A percentile compares a stretch with the other conserved stretches of the same genome.
phyloP scores from a whole-genome alignment of 1,140 invertebrate genomes.

The Bombus turneri region DNA sequence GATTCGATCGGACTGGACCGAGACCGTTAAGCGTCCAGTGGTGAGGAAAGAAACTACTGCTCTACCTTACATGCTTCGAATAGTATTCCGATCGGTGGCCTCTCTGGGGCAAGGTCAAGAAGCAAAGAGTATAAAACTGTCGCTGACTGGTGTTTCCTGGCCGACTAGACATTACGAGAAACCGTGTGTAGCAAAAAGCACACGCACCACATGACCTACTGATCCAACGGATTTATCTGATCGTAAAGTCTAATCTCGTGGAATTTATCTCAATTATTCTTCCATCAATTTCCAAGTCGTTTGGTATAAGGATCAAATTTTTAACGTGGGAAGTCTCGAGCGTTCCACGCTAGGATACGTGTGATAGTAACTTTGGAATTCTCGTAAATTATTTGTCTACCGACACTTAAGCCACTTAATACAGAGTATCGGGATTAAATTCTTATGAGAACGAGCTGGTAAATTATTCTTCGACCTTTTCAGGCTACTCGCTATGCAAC shows the following conservation, averaged over 20 bases:
- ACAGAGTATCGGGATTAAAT: not conserved
- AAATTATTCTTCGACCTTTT: not conserved
- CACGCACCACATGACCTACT: constrained; percentile 52
- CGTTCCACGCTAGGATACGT: not conserved
- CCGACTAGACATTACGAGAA: constrained; percentile 8
- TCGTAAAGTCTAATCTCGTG: not conserved
- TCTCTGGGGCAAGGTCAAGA: constrained; percentile 71
- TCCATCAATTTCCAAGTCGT: not conserved
- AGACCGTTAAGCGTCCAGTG: constrained; percentile 56
- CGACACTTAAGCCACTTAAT: no score
- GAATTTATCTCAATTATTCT: constrained; percentile 1
- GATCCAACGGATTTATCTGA: constrained; percentile 58
- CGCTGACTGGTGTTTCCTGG: constrained; percentile 47
- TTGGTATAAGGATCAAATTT: not conserved
- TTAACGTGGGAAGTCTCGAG: not conserved
- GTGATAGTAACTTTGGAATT: not conserved
- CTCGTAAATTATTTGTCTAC: no score
- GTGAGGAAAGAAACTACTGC: constrained; percentile 47
- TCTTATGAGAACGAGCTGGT: not conserved
- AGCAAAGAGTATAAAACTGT: constrained; percentile 69
- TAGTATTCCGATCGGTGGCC: constrained; percentile 53
- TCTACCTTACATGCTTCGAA: constrained; percentile 60
- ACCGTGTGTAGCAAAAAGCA: constrained; percentile 42
- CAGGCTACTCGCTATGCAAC: not conserved
- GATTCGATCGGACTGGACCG: constrained; percentile 48